Base-by-base conservation (phyloP, 1,140 invertebrate species). In the Drosophila littoralis region DNA sequence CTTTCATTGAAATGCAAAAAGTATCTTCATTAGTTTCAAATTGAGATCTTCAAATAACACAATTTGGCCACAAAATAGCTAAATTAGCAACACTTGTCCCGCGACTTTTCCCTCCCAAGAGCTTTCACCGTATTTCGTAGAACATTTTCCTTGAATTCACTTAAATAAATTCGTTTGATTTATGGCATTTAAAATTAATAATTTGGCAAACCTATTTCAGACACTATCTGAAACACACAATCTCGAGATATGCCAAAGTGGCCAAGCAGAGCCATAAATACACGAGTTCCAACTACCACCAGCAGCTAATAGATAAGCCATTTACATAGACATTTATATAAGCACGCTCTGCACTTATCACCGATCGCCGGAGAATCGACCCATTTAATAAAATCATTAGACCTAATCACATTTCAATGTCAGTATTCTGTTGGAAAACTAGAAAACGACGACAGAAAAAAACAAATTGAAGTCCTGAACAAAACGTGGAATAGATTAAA, bases 371-470 rank as follows among this genome's bases (percentile, higher is more conserved):
- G 28, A 66, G 46, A 70, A 79, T 58, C 75, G 69, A 82, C 50
- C 71, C 61, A 83, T 70, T 79, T 83, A 63, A 69, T 58, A 74
- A 64, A 81, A 73, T 69, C 43, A 63, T 55, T 50, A 48, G 28
- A 43, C 60, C 54, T 70, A 73, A 85, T 86, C 75, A 12, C 57
- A 63, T 48, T 86, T 88, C 82, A 88, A 79, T 88, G 82, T 83
- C 83, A 88, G 72, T 78, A 60, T 52, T 60, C 38, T 57, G 70
- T 65, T 76, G 35, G 46, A 17, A 55, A 61, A 55, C n/a, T 28
- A 51, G 1, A 50, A 43, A 52, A 42, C 4, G 7, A 45, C 13
- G 36, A 32, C 12, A 17, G 3, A 12, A 12, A 42, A 42, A 12
- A 5, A 40, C 8, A 4, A 38, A 8, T 38, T 38, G n/a, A 42